These are phyloP conservation scores for Xylocampa areola DNA, from an alignment of 2,888 invertebrate species.

Conservation along the genomic window DNA sequence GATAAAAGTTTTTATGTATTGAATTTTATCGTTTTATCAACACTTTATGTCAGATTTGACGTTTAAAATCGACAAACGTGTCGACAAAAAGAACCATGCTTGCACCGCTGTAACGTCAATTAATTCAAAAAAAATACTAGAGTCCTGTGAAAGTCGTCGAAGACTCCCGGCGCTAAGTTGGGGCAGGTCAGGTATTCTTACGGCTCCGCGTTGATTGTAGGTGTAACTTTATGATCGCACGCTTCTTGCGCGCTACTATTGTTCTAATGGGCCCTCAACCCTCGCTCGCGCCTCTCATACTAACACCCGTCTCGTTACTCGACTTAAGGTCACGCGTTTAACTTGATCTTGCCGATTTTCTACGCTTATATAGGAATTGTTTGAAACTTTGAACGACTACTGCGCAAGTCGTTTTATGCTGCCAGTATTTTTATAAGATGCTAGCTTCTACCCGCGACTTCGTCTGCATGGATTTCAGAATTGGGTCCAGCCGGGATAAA, in stretches of 20 bases:
- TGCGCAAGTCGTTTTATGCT: conserved; percentile 63
- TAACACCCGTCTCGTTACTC: conserved; percentile 76
- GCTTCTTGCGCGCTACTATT: conserved; percentile 84
- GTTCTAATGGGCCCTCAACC: conserved; percentile 81
- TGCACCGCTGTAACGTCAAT: conserved; percentile 52
- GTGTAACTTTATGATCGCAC: conserved; percentile 85
- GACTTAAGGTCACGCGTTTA: conserved; percentile 80
- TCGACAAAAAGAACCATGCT: no score
- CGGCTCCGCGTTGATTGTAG: conserved; percentile 77
- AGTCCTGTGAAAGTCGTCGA: conserved; percentile 58
- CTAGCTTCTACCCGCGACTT: no score
- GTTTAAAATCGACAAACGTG: no score
- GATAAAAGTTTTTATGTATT: no score
- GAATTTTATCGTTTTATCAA: no score
- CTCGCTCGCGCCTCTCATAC: conserved; percentile 70
- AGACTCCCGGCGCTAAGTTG: conserved; percentile 68
- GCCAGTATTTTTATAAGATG: conserved; percentile 52
- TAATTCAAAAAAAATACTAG: no score
- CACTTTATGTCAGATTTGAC: no score
- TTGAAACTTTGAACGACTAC: conserved; percentile 70
- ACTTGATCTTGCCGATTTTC: conserved; percentile 80
- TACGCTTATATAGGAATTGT: conserved; percentile 77
- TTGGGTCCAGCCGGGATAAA: no score
- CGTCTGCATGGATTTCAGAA: no score
- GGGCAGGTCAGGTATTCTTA: conserved; percentile 80